Evolutionary conservation across 2,888 invertebrate species (phyloP).

Genomic region (Pogonocherus hispidulus): DNA sequence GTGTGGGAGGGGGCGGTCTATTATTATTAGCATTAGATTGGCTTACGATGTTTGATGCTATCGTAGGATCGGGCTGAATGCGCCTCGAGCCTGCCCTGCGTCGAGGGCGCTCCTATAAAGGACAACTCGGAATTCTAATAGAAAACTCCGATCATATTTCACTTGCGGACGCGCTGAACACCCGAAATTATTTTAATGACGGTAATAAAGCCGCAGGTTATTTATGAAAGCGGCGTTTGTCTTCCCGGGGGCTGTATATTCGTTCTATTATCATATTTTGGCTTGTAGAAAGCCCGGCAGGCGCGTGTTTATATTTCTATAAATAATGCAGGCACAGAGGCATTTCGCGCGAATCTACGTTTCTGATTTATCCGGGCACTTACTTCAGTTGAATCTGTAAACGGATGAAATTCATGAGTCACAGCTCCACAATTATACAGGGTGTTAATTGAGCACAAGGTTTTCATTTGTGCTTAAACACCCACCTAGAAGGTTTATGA

Average conservation of each 20-base stretch:
- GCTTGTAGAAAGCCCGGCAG: background rate
- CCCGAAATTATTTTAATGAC: slow-evolving; percentile 65
- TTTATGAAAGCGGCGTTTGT: slow-evolving; percentile 57
- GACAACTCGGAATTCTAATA: slow-evolving; percentile 64
- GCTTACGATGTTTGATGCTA: no score
- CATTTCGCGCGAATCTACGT: background rate
- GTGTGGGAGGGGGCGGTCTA: no score
- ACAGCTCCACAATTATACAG: background rate
- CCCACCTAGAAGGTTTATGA: no score
- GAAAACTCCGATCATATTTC: slow-evolving; percentile 64
- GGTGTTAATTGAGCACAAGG: background rate
- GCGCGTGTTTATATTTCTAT: background rate
- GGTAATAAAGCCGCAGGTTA: slow-evolving; percentile 63
- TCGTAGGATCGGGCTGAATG: no score
- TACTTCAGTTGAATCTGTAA: background rate
- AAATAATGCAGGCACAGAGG: slow-evolving; percentile 5
- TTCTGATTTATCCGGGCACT: background rate
- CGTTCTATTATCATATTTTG: slow-evolving; percentile 23
- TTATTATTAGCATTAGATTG: no score
- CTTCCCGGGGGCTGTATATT: slow-evolving; percentile 38
- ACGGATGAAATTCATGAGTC: background rate
- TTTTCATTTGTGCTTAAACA: no score
- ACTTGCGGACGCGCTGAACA: slow-evolving; percentile 62
- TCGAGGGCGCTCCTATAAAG: slow-evolving; percentile 53
- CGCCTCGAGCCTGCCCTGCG: no score